A percentile compares a stretch with the other conserved stretches of the same genome.
Conservation (phyloP, 2,113 vertebrate species). For the Podarcis muralis region DNA sequence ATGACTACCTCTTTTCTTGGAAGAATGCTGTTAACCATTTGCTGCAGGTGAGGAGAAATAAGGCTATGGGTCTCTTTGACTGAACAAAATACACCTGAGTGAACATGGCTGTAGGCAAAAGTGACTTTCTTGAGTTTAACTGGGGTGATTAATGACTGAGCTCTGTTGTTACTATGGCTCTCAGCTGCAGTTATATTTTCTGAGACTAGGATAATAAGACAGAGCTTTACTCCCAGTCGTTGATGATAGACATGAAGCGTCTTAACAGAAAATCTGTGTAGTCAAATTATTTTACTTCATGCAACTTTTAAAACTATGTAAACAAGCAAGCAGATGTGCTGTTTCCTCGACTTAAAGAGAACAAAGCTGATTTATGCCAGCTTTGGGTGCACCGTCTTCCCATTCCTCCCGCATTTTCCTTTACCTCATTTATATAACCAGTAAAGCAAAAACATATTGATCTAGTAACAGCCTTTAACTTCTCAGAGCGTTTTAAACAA, state of each 20-base stretch:
- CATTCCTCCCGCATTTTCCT: conserved; percentile 13
- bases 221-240: neutral
- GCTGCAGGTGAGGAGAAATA: neutral
- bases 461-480: neutral
- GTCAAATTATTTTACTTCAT: conserved; percentile 12
- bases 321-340: neutral
- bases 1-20: neutral
- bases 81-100: neutral
- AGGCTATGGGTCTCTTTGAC: neutral
- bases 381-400: neutral
- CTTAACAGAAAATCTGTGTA: conserved; percentile 14
- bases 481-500: neutral
- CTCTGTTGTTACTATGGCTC: neutral
- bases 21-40: neutral
- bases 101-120: neutral
- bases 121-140: conserved; percentile 5
- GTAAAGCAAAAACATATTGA: conserved; percentile 32
- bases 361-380: conserved; percentile 1
- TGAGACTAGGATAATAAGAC: neutral
- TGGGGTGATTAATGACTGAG: conserved; percentile 16
- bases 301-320: conserved; percentile 6
- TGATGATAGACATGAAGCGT: neutral
- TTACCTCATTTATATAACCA: conserved; percentile 28
- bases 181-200: neutral
- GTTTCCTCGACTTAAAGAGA: conserved; percentile 22